Evolutionary conservation across 35 echinoderm and acorn worm species (phyloP), one percentile per base, ranked within the genome.

Genomic region (Ophioderma brevispina): DNA sequence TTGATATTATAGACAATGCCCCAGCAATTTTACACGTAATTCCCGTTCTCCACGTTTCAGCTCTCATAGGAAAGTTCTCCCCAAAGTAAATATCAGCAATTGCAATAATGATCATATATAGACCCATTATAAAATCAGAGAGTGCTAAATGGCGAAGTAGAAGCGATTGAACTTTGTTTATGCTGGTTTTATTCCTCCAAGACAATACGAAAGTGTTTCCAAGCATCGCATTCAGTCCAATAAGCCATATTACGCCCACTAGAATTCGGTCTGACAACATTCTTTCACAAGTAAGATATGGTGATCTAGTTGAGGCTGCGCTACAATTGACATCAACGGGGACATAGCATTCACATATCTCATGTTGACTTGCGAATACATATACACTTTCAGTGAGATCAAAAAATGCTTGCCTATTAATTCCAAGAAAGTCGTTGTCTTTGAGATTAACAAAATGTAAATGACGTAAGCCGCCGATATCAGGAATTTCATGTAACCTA

Each of bases 61-160:
- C 91, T 83, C 37, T 18, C 28, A 59, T 39, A 37, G 80, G 46
- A 55, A 88, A 93, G 10, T 70, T 80, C 13, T 52, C 91, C 8
- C 91, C 35, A 37, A 52, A 93, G n/a, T 56, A 87, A 21, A 83
- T 36, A 50, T 93, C 91, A 28, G 85, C 84, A 31, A 59, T 41
- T 49, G 91, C 91, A 28, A 93, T 88, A 0, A 80, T 93, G 52
- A 93, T 39, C 85, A 93, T 87, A 33, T 93, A 93, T 35, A 93
- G 17, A 49, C 91, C 91, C 91, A 93, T 93, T 50, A 93, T 25
- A 33, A 87, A 81, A 55, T 93, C 91, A 33, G 91, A 80, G 34
- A 93, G 11, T 36, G 91, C 85, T 34, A 93, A 55, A 55, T 93
- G 88, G 40, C 38, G 75, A 35, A 88, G 77, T 13, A 93, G 75